Base-by-base conservation (phyloP, 2,797 vertebrate genomes). In the Balearica regulorum region DNA sequence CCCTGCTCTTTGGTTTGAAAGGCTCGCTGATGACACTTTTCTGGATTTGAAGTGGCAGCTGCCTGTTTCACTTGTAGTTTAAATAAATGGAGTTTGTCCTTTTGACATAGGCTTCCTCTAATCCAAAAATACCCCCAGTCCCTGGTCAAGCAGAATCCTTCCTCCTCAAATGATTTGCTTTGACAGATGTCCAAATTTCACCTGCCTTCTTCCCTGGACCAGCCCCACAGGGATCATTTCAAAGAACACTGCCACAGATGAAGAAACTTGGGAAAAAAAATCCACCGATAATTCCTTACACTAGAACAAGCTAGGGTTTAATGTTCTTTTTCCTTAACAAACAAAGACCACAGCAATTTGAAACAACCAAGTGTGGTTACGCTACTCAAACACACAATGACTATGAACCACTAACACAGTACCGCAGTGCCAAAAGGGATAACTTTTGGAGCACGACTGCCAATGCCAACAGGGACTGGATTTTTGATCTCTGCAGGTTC, bases 341-440 rank as follows among this genome's bases (percentile, higher is more conserved):
- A 73, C 15, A 80, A 76, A 61, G 16, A 18, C 31, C 29, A 49
- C 5, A 46, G 29, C 33, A 41, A 66, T 49, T 19, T 60, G 35
- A 68, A 87, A 46, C 9, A 46, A 64, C 31, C 33, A 49, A 49
- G 25, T 29, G 33, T 39, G 33, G 29, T 18, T 26, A 39, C 28
- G 6, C 37, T 8, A 26, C 53, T n/a, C 44, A 61, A 39, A 48
- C 53, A 29, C 17, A 41, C 3, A 4, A 78, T 6, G 2, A 17
- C 53, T 1, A 1, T 5, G 17, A 87, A 58, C 31, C 57, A 71
- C 43, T 91, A 18, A 44, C 13, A 1, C 0, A 0, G 33, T 13
- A 33, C 61, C 11, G 9, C 53, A 79, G 48, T 0, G 0, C 44
- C n/a, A 55, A 8, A 48, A 62, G 33, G 16, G 21, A 55, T 22